Conservation (phyloP, 2,113 vertebrate species). For the Emydocephalus ijimae region DNA sequence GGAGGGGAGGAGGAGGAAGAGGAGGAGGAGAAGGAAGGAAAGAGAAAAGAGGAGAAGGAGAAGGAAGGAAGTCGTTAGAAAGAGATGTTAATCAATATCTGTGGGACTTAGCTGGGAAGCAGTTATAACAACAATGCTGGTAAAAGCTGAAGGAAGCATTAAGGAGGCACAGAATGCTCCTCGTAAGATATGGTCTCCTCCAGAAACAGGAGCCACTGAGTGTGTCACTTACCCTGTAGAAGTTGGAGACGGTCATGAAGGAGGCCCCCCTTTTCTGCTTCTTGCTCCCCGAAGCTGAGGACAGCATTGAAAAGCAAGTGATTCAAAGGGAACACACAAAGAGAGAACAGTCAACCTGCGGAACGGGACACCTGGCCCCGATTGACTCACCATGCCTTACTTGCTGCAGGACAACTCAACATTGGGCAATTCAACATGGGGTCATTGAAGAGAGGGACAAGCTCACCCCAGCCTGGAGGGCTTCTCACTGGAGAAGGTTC, state of each 20-base stretch:
- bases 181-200: not conserved
- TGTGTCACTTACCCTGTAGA: conserved; percentile 40
- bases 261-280: conserved; percentile 52
- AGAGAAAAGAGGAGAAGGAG: too few relatives aligned
- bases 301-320: not conserved
- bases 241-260: conserved; percentile 51
- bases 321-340: not conserved
- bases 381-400: not conserved
- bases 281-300: conserved; percentile 47
- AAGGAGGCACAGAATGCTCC: not conserved
- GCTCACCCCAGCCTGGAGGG: not conserved
- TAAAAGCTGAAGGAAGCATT: not conserved
- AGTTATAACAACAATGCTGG: too few relatives aligned
- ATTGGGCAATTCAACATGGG: not conserved
- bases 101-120: not conserved
- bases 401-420: not conserved
- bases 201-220: not conserved
- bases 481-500: not conserved
- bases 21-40: not conserved
- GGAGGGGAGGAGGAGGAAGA: too few relatives aligned
- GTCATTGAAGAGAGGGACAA: not conserved
- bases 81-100: not conserved
- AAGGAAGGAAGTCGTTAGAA: too few relatives aligned
- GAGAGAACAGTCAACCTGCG: too few relatives aligned
- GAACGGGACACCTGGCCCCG: not conserved